A percentile compares a stretch with the other conserved stretches of the same genome.
Conservation (phyloP, 2,888 invertebrate species). For the Leucophora obtusa region DNA sequence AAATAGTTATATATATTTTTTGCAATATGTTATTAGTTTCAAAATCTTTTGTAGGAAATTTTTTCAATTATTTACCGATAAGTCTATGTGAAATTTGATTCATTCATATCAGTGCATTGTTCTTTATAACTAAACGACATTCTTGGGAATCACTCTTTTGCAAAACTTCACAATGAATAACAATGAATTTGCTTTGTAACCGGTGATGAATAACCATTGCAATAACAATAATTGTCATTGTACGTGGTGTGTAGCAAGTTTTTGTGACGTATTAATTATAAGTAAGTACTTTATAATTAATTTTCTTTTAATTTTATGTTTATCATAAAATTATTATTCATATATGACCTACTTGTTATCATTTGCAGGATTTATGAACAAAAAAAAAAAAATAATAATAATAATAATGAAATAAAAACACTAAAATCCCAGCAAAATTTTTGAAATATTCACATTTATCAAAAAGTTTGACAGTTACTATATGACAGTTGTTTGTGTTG, state of each 20-base stretch:
- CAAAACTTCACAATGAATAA: constrained; percentile 31
- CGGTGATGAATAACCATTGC: constrained; percentile 8
- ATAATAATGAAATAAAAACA: constrained; percentile 16
- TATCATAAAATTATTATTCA: constrained; percentile 42
- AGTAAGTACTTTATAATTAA: constrained; percentile 38
- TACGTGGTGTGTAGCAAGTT: constrained; percentile 11
- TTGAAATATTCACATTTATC: no score
- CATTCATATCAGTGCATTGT: constrained; percentile 53
- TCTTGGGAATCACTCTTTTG: constrained; percentile 51
- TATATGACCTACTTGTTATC: constrained; percentile 51
- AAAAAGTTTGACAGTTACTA: no score
- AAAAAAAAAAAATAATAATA: constrained; percentile 15
- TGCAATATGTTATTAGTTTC: constrained; percentile 40
- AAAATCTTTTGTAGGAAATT: constrained; percentile 39
- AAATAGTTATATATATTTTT: constrained; percentile 29
- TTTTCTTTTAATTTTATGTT: constrained; percentile 27
- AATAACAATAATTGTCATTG: background rate
- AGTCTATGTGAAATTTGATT: constrained; percentile 53
- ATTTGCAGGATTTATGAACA: constrained; percentile 22
- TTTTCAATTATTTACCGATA: constrained; percentile 44
- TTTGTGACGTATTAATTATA: constrained; percentile 47
- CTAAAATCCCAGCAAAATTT: background rate
- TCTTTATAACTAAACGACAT: constrained; percentile 32
- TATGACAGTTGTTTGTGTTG: no score
- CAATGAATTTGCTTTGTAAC: constrained; percentile 37